A percentile compares a stretch with the other conserved stretches of the same genome.
Evolutionary conservation across 2,113 vertebrate genomes (phyloP).

Genomic region (Oreochromis tanganicae): DNA sequence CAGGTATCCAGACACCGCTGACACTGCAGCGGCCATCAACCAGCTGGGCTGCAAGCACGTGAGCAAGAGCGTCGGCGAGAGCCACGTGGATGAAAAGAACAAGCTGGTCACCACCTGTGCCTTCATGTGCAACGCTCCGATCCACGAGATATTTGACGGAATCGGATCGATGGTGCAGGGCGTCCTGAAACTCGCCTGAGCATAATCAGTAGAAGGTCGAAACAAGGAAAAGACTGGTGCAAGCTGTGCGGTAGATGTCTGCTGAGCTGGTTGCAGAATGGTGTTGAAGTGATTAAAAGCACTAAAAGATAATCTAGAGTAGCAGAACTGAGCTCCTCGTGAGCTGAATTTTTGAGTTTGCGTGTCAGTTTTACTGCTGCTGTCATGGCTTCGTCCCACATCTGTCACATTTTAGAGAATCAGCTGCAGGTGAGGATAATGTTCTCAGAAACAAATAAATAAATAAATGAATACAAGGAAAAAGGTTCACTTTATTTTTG

Average conservation of each 20-base stretch:
- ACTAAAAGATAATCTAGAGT: neutral
- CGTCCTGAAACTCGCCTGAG: constrained; percentile 70
- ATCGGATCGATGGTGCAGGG: constrained; percentile 73
- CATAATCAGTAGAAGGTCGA: accelerated
- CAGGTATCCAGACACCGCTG: constrained; percentile 76
- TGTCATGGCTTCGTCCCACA: neutral
- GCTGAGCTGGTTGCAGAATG: neutral
- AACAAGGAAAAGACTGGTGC: too few relatives aligned
- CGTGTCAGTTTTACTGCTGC: neutral
- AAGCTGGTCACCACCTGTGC: constrained; percentile 74
- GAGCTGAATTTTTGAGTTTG: neutral
- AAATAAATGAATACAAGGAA: neutral
- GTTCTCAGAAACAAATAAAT: neutral
- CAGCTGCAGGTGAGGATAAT: neutral
- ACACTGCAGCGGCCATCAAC: constrained; percentile 67
- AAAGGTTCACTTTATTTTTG: neutral
- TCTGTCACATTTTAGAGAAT: neutral
- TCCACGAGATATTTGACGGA: constrained; percentile 75
- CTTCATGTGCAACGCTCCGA: constrained; percentile 79
- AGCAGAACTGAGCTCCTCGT: neutral
- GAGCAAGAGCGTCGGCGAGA: constrained; percentile 72
- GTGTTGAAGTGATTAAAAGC: neutral
- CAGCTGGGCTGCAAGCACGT: constrained; percentile 75
- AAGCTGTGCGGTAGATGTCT: neutral
- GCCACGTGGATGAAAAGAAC: constrained; percentile 73